These are phyloP conservation scores for Synergus gifuensis DNA, from an alignment of 2,888 invertebrate species.

Conservation along the genomic window DNA sequence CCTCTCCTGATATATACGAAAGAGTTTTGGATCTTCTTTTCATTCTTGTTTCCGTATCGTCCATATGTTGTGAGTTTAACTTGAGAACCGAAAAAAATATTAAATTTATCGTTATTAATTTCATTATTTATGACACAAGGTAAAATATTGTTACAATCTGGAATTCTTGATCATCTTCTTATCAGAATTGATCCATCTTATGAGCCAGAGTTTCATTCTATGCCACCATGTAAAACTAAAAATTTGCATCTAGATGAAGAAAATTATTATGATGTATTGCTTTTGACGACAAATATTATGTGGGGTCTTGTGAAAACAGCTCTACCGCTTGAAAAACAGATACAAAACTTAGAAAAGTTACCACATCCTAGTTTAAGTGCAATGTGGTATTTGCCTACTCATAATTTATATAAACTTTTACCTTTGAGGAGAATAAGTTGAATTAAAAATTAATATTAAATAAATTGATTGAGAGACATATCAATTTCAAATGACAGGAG, in stretches of 20 bases:
- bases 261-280: constrained; percentile 55
- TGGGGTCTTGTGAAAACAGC: constrained; percentile 63
- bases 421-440: not conserved
- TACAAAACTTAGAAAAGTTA: constrained; percentile 44
- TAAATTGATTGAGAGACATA: constrained; percentile 7
- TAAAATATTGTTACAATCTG: constrained; percentile 69
- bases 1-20: constrained; percentile 66
- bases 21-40: constrained; percentile 68
- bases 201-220: constrained; percentile 58
- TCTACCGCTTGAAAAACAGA: constrained; percentile 46
- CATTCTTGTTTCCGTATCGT: constrained; percentile 66
- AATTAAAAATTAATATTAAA: not conserved
- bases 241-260: constrained; percentile 45
- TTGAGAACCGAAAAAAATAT: not conserved
- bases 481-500: constrained; percentile 62
- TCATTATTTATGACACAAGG: constrained; percentile 61
- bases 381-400: constrained; percentile 62
- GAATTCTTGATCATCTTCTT: constrained; percentile 71
- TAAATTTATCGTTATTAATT: not conserved
- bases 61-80: constrained; percentile 68
- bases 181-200: constrained; percentile 71
- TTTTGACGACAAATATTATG: constrained; percentile 61
- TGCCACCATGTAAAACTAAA: constrained; percentile 53
- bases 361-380: constrained; percentile 52
- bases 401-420: not conserved